Conservation (phyloP, 2,888 invertebrate genomes). For the Tachina lurida region DNA sequence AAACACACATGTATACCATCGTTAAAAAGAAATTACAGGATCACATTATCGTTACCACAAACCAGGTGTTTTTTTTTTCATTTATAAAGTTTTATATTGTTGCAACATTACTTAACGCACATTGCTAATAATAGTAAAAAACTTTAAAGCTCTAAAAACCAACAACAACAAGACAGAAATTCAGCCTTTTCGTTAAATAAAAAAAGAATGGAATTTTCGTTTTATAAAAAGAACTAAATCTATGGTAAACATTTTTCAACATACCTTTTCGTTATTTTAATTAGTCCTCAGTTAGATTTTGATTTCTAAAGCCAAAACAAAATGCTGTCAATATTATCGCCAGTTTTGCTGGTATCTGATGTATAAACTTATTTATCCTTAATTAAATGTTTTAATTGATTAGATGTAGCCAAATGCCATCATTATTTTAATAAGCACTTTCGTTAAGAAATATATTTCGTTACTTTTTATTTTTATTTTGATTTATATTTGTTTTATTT, state of each 20-base stretch:
- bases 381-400: constrained; percentile 51
- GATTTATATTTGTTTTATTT: constrained; percentile 21
- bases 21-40: no score
- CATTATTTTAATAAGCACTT: constrained; percentile 5
- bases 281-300: constrained; percentile 34
- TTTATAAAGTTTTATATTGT: no score
- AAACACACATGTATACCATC: no score
- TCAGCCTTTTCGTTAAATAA: background rate
- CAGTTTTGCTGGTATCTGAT: constrained; percentile 14
- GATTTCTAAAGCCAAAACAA: background rate
- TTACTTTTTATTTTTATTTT: background rate
- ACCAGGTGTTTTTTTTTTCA: no score
- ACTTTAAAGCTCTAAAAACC: no score
- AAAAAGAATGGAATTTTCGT: background rate
- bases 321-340: background rate
- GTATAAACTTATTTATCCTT: constrained; percentile 33
- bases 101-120: no score
- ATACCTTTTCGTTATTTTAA: constrained; percentile 22
- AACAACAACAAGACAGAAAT: no score
- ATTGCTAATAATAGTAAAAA: no score
- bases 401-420: constrained; percentile 13
- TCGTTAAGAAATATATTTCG: constrained; percentile 6
- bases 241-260: background rate
- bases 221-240: background rate
- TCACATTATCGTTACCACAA: no score